phyloP scores from a whole-genome alignment of 2,888 invertebrate genomes.

The Euphydryas editha region DNA sequence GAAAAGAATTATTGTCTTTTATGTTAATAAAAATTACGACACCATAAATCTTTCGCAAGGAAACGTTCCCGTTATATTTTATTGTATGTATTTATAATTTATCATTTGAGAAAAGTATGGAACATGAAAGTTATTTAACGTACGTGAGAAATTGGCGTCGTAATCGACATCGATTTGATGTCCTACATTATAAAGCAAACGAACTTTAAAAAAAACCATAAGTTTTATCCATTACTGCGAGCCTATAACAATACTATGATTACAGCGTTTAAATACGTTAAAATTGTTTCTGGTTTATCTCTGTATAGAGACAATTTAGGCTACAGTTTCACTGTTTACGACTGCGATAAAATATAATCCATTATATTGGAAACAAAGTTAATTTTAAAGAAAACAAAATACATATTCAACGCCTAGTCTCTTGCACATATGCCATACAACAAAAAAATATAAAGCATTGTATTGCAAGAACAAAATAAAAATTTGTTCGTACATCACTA shows the following conservation, averaged over 20 bases:
- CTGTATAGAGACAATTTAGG: conserved; percentile 37
- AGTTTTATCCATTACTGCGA: conserved; percentile 28
- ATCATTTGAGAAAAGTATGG: conserved; percentile 6
- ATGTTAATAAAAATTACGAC: not conserved
- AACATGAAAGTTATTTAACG: conserved; percentile 5
- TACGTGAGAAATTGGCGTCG: conserved; percentile 11
- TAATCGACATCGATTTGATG: conserved; percentile 3
- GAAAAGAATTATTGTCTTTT: not conserved
- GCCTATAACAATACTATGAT: conserved; percentile 30
- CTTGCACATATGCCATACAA: too few species aligned
- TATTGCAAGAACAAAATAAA: too few species aligned
- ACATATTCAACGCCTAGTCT: too few species aligned
- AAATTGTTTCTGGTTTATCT: conserved; percentile 35
- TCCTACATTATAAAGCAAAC: conserved; percentile 8
- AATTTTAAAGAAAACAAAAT: too few species aligned
- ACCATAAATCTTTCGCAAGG: not conserved
- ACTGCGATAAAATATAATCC: not conserved
- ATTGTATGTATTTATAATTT: not conserved
- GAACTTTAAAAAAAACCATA: conserved; percentile 8
- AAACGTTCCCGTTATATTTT: not conserved
- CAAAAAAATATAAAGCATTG: too few species aligned
- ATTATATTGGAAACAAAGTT: not conserved
- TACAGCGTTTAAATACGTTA: conserved; percentile 22
- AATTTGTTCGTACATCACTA: too few species aligned
- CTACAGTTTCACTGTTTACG: conserved; percentile 3